phyloP scores from a whole-genome alignment of 2,888 invertebrate species.

The Lissocephala sabroskyi region DNA sequence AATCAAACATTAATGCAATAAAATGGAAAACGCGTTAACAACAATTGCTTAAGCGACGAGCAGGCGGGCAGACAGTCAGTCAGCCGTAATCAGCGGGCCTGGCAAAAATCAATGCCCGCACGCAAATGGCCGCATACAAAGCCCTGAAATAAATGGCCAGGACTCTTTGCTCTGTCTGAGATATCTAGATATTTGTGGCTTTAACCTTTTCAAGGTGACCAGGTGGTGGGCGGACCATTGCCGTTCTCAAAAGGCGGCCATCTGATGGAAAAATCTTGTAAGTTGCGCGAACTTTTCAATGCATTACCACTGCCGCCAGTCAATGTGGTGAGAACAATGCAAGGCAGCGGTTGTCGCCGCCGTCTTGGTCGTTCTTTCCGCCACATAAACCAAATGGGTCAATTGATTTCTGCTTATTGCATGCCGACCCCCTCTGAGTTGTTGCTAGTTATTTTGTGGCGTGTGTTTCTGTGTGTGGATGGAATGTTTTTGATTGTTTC shows the following conservation, averaged over 20 bases:
- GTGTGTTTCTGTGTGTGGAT: conserved; percentile 21
- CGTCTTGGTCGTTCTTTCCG: conserved; percentile 44
- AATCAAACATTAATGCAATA: conserved; percentile 68
- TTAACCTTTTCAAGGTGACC: too few relatives aligned
- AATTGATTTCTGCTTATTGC: conserved; percentile 66
- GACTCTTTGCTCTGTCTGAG: too few relatives aligned
- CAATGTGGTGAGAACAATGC: conserved; percentile 45
- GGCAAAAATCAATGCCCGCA: conserved; percentile 49
- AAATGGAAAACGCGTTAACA: conserved; percentile 68
- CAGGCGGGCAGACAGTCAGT: conserved; percentile 10
- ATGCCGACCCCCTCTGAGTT: conserved; percentile 53
- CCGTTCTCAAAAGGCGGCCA: too few relatives aligned
- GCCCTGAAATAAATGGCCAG: too few relatives aligned
- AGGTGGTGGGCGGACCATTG: too few relatives aligned
- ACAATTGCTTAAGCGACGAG: conserved; percentile 54
- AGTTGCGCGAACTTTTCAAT: too few relatives aligned
- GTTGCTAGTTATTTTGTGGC: conserved; percentile 29
- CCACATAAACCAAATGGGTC: conserved; percentile 67
- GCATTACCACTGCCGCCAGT: too few relatives aligned
- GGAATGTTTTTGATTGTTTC: conserved; percentile 49
- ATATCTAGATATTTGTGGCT: too few relatives aligned
- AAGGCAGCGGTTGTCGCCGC: conserved; percentile 5
- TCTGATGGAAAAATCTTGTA: too few relatives aligned
- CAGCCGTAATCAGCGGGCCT: conserved; percentile 31
- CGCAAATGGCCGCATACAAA: conserved; percentile 30